Percentiles rank a stretch among this genome's conserved stretches.
phyloP scores from a whole-genome alignment of 2,888 invertebrate genomes.

The Drosophila trichaetosa region DNA sequence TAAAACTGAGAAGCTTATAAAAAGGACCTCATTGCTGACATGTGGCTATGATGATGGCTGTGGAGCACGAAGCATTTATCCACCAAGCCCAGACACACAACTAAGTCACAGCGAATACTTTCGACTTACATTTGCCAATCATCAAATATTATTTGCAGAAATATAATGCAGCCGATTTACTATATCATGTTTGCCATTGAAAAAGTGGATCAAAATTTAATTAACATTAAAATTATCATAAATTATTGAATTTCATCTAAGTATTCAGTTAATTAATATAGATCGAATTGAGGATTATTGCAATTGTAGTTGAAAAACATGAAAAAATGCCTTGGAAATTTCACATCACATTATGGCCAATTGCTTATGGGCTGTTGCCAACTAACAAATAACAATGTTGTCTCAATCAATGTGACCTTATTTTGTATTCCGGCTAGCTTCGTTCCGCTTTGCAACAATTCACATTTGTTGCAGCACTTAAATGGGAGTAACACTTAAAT shows the following conservation, averaged over 20 bases:
- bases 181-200: background rate
- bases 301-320: background rate
- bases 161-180: background rate
- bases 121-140: slow-evolving; percentile 1
- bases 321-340: background rate
- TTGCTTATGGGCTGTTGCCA: background rate
- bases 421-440: background rate
- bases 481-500: background rate
- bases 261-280: background rate
- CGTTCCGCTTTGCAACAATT: background rate
- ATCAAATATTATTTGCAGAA: background rate
- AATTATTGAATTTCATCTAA: too few species aligned
- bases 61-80: slow-evolving; percentile 2
- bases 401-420: background rate
- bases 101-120: slow-evolving; percentile 10
- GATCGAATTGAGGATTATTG: background rate
- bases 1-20: slow-evolving; percentile 4
- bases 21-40: slow-evolving; percentile 16
- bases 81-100: background rate
- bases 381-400: background rate
- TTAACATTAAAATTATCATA: too few species aligned
- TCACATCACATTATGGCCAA: too few species aligned
- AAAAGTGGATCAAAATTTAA: too few species aligned
- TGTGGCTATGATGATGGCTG: slow-evolving; percentile 7
- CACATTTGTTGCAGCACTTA: background rate